Evolutionary conservation across 2,888 invertebrate species (phyloP), one percentile per base, ranked within the genome.

Genomic region (Eupithecia subfuscata): DNA sequence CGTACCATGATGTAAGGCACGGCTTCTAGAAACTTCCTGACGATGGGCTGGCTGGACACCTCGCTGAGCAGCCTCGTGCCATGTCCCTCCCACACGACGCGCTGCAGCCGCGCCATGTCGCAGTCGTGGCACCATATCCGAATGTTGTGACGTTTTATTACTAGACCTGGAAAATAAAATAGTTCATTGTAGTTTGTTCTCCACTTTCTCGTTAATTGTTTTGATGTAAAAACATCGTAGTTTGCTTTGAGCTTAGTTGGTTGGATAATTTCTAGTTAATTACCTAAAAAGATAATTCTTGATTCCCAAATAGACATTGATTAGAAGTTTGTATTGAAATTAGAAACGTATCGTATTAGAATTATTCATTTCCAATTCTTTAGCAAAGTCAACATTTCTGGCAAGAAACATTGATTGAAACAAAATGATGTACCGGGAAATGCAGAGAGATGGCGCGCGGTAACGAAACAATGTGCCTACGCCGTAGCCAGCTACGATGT

Each of bases 51-150:
- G 87, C 97, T 98, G 90, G 97, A 98, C 48, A 97, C 97, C 88
- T 98, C 98, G 83, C 97, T 97, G 77, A 97, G 95, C 69, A 98
- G 95, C 81, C 97, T 96, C 75, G 97, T 96, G 1, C 98, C 99
- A 86, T 98, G 97, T 0, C 99, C 98, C 85, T 97, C 97, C 97
- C 98, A 98, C 72, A 98, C 95, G 7, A 98, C 97, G 86, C 97
- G 97, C 91, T 98, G 98, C 83, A 98, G 94, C 83, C 97, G 97
- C 71, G 96, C 96, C 89, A 98, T 96, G 91, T 98, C 98, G 90
- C 97, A 96, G 91, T 98, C 98, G 90, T 98, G 98, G 84, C 98
- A 98, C 99, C 99, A 99, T 95, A 98, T 98, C 82, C 98, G 95
- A 81, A 99, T 98, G 87, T 98, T 98, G 81, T 98, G 97, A 75